Evolutionary conservation across 2,888 invertebrate species (phyloP).

Genomic region (Rutpela maculata): DNA sequence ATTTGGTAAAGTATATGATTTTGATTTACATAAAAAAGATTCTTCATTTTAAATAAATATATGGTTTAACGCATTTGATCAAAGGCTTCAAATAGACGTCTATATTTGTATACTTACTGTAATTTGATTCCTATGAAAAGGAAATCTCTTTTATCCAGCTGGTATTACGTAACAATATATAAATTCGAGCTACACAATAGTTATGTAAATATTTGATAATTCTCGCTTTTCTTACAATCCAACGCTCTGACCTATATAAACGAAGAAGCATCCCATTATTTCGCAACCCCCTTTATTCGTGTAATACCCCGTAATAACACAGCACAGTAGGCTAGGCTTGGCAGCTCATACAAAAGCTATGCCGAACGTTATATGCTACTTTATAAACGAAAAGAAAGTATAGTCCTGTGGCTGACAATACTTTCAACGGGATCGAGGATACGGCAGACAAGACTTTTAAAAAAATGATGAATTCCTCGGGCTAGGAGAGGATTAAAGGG

Average conservation of each 20-base stretch:
- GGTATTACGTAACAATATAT: neutral
- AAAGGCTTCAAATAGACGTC: too few relatives aligned
- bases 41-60: too few relatives aligned
- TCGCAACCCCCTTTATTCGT: constrained; percentile 22
- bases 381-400: constrained; percentile 29
- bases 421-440: constrained; percentile 18
- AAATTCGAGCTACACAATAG: constrained; percentile 7
- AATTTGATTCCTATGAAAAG: neutral
- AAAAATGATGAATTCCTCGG: constrained; percentile 14
- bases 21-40: too few relatives aligned
- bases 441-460: neutral
- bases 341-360: constrained; percentile 29
- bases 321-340: constrained; percentile 31
- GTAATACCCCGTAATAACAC: constrained; percentile 21
- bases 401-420: constrained; percentile 31
- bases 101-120: too few relatives aligned
- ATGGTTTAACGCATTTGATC: too few relatives aligned
- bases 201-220: constrained; percentile 23
- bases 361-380: constrained; percentile 30
- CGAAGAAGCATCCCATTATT: constrained; percentile 17
- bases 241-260: constrained; percentile 21
- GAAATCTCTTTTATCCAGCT: neutral
- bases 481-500: neutral
- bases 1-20: too few relatives aligned
- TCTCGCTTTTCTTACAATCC: constrained; percentile 11